Percentiles rank a stretch among this genome's conserved stretches.
Evolutionary conservation across 2,888 invertebrate genomes (phyloP).

Genomic region (Xylota segnis): DNA sequence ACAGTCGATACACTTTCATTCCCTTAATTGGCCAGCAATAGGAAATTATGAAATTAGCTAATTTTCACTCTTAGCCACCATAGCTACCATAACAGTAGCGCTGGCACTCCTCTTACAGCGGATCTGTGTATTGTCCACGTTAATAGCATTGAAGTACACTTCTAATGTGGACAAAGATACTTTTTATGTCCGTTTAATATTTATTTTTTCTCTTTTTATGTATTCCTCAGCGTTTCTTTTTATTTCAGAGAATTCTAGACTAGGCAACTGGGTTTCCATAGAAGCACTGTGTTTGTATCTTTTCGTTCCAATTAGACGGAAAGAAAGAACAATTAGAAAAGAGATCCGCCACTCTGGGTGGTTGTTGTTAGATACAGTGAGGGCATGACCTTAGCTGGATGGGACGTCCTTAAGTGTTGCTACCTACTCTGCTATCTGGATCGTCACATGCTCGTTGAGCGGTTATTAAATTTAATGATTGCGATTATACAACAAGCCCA

Average conservation of each 20-base stretch:
- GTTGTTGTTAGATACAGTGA: slow-evolving; percentile 2
- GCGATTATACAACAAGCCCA: not conserved
- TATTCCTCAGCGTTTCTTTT: not conserved
- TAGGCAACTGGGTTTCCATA: slow-evolving; percentile 59
- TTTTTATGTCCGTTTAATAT: slow-evolving; percentile 7
- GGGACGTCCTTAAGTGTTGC: slow-evolving; percentile 13
- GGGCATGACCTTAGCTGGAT: slow-evolving; percentile 15
- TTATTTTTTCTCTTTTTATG: slow-evolving; percentile 15
- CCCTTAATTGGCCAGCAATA: slow-evolving; percentile 41
- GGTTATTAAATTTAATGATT: slow-evolving; percentile 53
- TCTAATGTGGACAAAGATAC: slow-evolving; percentile 24
- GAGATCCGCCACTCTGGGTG: slow-evolving; percentile 18
- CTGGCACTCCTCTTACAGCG: not conserved
- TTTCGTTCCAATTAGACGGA: not conserved
- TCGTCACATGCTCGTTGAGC: slow-evolving; percentile 43
- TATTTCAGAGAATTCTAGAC: slow-evolving; percentile 41
- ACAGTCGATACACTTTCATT: slow-evolving; percentile 8
- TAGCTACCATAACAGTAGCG: not conserved
- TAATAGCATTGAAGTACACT: slow-evolving; percentile 41
- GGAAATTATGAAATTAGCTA: slow-evolving; percentile 56
- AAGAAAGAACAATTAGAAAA: not conserved
- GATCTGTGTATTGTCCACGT: slow-evolving; percentile 20
- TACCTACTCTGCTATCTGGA: slow-evolving; percentile 14
- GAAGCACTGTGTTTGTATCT: slow-evolving; percentile 6
- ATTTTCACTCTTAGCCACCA: slow-evolving; percentile 21